Evolutionary conservation across 2,888 invertebrate genomes (phyloP).

Genomic region (Acanthosepion esculentum): DNA sequence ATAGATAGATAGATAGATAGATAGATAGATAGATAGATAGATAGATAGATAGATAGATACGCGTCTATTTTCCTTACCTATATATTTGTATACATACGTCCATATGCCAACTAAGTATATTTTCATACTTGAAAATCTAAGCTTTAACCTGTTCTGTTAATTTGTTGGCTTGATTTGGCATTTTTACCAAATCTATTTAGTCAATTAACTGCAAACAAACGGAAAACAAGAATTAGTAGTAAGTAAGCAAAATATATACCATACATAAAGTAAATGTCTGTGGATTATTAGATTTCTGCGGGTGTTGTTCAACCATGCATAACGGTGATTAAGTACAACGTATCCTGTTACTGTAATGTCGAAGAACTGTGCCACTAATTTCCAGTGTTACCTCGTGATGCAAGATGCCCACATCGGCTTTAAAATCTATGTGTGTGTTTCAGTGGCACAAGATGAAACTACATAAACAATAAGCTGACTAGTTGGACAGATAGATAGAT

Average conservation of each 20-base stretch:
- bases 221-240: background rate
- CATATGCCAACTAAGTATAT: no score
- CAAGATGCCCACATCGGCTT: background rate
- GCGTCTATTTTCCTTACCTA: no score
- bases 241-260: background rate
- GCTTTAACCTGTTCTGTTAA: background rate
- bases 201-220: background rate
- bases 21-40: no score
- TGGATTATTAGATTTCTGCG: slow-evolving; percentile 9
- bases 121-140: no score
- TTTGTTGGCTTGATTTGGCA: background rate
- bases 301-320: background rate
- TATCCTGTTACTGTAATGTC: background rate
- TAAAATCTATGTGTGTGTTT: background rate
- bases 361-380: background rate
- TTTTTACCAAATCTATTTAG: slow-evolving; percentile 6
- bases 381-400: background rate
- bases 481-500: background rate
- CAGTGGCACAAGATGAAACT: background rate
- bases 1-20: no score
- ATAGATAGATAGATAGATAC: no score
- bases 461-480: background rate
- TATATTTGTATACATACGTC: no score
- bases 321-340: slow-evolving; percentile 33
- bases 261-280: background rate